A percentile compares a stretch with the other conserved stretches of the same genome.
These are phyloP conservation scores for Polydrusus tereticollis DNA, from an alignment of 2,888 invertebrate genomes.

Conservation along the genomic window DNA sequence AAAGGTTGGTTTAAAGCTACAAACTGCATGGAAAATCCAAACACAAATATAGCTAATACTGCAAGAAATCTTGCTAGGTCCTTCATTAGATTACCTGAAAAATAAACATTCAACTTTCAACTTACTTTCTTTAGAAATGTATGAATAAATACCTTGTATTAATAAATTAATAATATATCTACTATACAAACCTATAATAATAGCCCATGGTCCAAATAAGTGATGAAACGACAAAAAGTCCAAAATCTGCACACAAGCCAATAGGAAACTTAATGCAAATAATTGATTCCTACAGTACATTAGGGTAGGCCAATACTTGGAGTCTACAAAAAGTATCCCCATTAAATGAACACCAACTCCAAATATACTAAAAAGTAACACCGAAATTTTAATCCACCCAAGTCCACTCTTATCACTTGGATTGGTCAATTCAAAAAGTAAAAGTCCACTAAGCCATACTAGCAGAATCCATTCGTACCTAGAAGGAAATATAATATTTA, in stretches of 20 bases:
- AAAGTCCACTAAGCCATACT: constrained; percentile 93
- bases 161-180: not conserved
- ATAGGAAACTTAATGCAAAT: constrained; percentile 93
- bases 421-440: constrained; percentile 96
- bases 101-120: not conserved
- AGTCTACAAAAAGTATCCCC: constrained; percentile 77
- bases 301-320: constrained; percentile 84
- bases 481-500: constrained; percentile 69
- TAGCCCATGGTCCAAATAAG: constrained; percentile 99
- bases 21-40: constrained; percentile 98
- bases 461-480: constrained; percentile 93
- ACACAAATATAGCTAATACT: constrained; percentile 96
- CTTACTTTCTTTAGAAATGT: not conserved
- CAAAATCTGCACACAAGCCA: constrained; percentile 97
- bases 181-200: constrained; percentile 87
- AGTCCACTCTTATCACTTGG: constrained; percentile 97
- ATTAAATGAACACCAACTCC: constrained; percentile 91
- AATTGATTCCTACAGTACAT: constrained; percentile 97
- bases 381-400: constrained; percentile 93
- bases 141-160: not conserved
- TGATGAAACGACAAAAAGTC: constrained; percentile 99
- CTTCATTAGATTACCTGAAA: constrained; percentile 94
- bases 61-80: constrained; percentile 97
- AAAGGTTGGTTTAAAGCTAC: constrained; percentile 97
- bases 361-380: constrained; percentile 88